These are phyloP conservation scores for Oceanodroma leucorhoa DNA, from an alignment of 2,797 vertebrate genomes.

Conservation along the genomic window DNA sequence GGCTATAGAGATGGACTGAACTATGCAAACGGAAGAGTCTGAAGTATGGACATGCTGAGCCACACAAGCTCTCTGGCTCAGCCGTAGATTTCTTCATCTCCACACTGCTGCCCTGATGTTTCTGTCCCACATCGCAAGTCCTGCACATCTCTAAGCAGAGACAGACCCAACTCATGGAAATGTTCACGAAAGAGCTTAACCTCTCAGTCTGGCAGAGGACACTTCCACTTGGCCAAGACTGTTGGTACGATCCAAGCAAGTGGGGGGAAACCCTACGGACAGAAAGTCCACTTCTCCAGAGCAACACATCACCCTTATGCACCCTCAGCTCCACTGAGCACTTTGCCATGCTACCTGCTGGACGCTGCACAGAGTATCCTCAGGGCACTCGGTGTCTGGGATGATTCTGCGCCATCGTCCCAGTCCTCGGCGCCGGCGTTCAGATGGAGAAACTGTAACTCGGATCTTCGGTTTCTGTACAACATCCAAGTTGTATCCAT, in stretches of 20 bases:
- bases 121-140: not conserved
- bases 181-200: not conserved
- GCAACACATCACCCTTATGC: not conserved
- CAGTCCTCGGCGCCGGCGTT: conserved; percentile 57
- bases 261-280: not conserved
- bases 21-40: not conserved
- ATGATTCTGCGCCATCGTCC: conserved; percentile 75
- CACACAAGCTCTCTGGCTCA: not conserved
- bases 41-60: not conserved
- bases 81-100: not conserved
- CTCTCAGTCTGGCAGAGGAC: not conserved
- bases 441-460: conserved; percentile 77
- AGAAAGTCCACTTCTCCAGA: not conserved
- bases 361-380: conserved; percentile 72
- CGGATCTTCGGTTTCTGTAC: conserved; percentile 90
- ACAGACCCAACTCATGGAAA: not conserved
- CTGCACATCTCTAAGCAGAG: not conserved
- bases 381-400: conserved; percentile 75
- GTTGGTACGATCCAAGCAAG: not conserved
- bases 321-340: not conserved
- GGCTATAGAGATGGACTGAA: not conserved
- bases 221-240: not conserved
- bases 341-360: conserved; percentile 71
- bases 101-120: not conserved
- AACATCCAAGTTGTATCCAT: conserved; percentile 90